These are phyloP conservation scores for Sarcophaga variegata DNA, from an alignment of 2,888 invertebrate species.

Conservation along the genomic window DNA sequence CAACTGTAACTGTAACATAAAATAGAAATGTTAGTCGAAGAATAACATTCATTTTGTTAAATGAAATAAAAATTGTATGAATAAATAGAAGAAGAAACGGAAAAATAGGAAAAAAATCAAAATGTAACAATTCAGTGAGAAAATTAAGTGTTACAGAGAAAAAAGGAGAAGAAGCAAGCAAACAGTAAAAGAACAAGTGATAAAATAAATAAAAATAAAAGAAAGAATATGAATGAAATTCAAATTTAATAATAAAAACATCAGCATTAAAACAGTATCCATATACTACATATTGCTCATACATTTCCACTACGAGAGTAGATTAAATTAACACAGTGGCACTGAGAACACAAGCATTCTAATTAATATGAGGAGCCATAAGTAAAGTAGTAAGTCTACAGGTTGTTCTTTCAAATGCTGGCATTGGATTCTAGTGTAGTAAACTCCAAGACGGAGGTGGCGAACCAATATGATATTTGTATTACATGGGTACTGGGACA, in stretches of 20 bases:
- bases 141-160: constrained; percentile 66
- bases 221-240: constrained; percentile 65
- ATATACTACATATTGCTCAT: neutral
- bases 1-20: constrained; percentile 43
- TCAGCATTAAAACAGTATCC: constrained; percentile 49
- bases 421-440: no score
- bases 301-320: constrained; percentile 31
- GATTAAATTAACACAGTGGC: constrained; percentile 55
- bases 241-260: constrained; percentile 69
- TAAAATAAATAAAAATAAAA: constrained; percentile 44
- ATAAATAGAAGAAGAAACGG: constrained; percentile 38
- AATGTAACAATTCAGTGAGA: constrained; percentile 50
- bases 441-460: no score
- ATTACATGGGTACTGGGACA: no score
- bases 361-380: neutral
- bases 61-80: constrained; percentile 68
- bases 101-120: constrained; percentile 30
- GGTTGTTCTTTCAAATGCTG: no score
- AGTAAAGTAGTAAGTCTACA: neutral
- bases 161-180: constrained; percentile 18
- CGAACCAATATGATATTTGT: no score
- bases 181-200: constrained; percentile 44
- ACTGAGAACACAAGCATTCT: constrained; percentile 32
- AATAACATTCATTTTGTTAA: constrained; percentile 66
- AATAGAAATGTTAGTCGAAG: constrained; percentile 52